phyloP scores from a whole-genome alignment of 2,113 vertebrate genomes.

The Bungarus multicinctus region DNA sequence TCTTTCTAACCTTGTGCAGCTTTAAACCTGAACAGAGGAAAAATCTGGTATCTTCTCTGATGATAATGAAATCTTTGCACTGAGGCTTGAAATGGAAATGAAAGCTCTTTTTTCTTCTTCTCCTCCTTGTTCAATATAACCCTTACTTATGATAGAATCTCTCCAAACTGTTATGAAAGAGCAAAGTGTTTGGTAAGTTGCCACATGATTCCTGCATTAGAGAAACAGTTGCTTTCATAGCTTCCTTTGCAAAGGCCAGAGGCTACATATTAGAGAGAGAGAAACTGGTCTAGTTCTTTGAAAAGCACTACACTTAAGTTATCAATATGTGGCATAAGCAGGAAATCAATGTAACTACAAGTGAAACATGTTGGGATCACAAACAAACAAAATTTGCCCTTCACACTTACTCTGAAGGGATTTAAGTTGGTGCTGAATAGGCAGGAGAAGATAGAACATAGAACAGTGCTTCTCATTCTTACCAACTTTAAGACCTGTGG shows the following conservation, averaged over 20 bases:
- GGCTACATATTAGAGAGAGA: fast-evolving
- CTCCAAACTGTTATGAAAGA: constrained; percentile 24
- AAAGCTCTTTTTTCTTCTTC: neutral
- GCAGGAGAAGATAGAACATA: neutral
- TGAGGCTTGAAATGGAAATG: constrained; percentile 39
- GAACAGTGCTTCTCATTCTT: neutral
- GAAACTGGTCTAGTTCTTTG: neutral
- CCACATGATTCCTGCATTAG: neutral
- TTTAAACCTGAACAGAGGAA: constrained; percentile 15
- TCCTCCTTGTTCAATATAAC: constrained; percentile 10
- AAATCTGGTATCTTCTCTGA: neutral
- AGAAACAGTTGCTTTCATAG: neutral
- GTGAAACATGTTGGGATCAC: neutral
- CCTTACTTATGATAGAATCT: neutral
- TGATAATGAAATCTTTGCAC: constrained; percentile 18
- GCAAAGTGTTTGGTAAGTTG: constrained; percentile 2
- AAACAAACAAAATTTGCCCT: neutral
- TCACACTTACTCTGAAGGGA: neutral
- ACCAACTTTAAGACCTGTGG: neutral
- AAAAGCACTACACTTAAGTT: neutral
- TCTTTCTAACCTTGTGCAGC: constrained; percentile 22
- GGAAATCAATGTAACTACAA: neutral
- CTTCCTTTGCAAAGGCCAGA: neutral
- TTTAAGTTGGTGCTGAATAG: neutral
- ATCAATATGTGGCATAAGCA: neutral